Conservation (phyloP, 2,888 invertebrate species). For the Anoplius nigerrimus region DNA sequence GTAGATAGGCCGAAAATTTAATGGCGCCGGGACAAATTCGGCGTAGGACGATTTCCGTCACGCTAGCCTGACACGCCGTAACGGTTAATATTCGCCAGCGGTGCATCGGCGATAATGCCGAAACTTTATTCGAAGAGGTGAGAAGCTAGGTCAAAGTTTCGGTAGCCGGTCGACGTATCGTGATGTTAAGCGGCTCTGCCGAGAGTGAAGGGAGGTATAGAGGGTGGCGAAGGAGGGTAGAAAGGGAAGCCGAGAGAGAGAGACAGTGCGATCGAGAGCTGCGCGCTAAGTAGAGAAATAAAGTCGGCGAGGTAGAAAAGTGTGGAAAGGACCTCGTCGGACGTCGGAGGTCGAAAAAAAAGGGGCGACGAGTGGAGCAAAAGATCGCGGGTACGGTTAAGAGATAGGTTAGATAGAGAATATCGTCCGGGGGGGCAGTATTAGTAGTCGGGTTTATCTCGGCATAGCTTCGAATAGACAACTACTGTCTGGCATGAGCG, state of each 20-base stretch:
- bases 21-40: too few species aligned
- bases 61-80: too few species aligned
- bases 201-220: slow-evolving; percentile 1
- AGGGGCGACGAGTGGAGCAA: slow-evolving; percentile 15
- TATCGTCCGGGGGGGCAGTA: slow-evolving; percentile 15
- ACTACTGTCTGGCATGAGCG: slow-evolving; percentile 48
- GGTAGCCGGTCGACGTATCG: background rate
- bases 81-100: too few species aligned
- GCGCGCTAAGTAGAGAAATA: background rate
- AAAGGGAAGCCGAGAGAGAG: background rate
- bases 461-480: slow-evolving; percentile 51
- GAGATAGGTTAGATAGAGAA: too few species aligned
- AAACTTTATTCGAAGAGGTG: too few species aligned
- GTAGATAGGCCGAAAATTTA: too few species aligned
- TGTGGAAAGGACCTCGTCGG: background rate
- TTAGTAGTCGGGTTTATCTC: slow-evolving; percentile 30
- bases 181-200: background rate
- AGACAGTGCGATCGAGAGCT: background rate
- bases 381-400: slow-evolving; percentile 8
- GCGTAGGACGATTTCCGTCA: too few species aligned
- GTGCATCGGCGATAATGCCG: too few species aligned
- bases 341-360: slow-evolving; percentile 22
- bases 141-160: too few species aligned
- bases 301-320: slow-evolving; percentile 5
- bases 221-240: background rate